These are phyloP conservation scores for Myotis pilosus DNA, from an alignment of 2,797 vertebrate genomes.

Conservation along the genomic window DNA sequence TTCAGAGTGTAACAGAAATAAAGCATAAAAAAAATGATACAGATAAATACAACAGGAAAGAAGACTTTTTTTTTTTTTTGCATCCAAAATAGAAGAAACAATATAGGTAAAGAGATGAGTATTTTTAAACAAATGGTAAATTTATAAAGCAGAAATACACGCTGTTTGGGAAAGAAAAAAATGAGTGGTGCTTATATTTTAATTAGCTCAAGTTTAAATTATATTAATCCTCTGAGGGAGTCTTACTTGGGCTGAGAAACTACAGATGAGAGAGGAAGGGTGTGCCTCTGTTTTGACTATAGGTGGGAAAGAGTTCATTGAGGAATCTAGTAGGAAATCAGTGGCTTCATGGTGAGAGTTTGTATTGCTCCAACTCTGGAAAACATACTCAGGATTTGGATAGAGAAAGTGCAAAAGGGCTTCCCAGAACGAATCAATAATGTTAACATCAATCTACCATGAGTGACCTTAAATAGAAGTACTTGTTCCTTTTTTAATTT, in stretches of 20 bases:
- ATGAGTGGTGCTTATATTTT: background rate
- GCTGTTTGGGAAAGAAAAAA: background rate
- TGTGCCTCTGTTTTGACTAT: background rate
- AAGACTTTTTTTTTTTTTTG: background rate
- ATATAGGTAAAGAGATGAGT: background rate
- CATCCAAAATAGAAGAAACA: background rate
- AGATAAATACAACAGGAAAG: background rate
- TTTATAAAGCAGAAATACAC: background rate
- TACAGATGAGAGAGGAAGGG: background rate
- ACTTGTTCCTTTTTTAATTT: background rate
- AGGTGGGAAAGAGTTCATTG: background rate
- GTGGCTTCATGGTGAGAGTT: slow-evolving; percentile 26
- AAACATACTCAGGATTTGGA: slow-evolving; percentile 16
- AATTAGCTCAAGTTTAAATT: background rate
- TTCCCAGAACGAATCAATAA: slow-evolving; percentile 13
- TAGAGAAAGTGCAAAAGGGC: slow-evolving; percentile 1
- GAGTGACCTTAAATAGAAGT: background rate
- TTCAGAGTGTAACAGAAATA: background rate
- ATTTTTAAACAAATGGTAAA: background rate
- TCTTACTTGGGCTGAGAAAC: background rate
- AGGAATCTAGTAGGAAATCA: background rate
- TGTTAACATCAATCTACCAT: background rate
- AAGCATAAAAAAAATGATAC: background rate
- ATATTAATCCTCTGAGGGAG: background rate
- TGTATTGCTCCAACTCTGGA: slow-evolving; percentile 16